phyloP scores from a whole-genome alignment of 2,888 invertebrate species.

The Cheilosia variabilis region DNA sequence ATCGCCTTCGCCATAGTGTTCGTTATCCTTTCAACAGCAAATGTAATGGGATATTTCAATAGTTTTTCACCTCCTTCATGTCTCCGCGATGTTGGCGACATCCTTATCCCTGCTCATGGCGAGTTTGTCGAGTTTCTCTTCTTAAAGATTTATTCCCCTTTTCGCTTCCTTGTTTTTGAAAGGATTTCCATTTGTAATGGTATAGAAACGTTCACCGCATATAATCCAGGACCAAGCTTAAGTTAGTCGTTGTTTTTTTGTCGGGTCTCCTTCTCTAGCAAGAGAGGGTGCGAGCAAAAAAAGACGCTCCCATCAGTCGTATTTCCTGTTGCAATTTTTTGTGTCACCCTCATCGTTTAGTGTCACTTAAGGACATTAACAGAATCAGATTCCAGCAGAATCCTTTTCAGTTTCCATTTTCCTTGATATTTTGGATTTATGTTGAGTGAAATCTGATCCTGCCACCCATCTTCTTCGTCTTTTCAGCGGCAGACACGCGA shows the following conservation, averaged over 20 bases:
- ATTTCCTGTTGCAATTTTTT: constrained; percentile 53
- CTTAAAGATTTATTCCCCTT: constrained; percentile 66
- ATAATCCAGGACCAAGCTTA: constrained; percentile 67
- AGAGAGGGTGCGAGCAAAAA: constrained; percentile 1
- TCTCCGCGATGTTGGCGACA: constrained; percentile 35
- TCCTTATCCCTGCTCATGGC: constrained; percentile 52
- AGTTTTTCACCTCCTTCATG: constrained; percentile 47
- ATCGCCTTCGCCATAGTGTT: constrained; percentile 53
- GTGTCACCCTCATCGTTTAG: constrained; percentile 72
- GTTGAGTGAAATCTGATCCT: constrained; percentile 62
- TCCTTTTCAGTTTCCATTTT: constrained; percentile 62
- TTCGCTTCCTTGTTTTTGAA: constrained; percentile 67
- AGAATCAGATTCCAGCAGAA: constrained; percentile 66
- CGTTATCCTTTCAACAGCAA: constrained; percentile 67
- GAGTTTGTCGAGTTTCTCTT: constrained; percentile 53
- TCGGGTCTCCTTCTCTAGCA: not conserved
- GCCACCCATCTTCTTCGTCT: constrained; percentile 21
- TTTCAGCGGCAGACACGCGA: constrained; percentile 11
- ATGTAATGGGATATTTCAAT: constrained; percentile 72
- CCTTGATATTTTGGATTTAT: constrained; percentile 63
- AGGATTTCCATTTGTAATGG: constrained; percentile 61
- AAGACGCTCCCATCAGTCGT: constrained; percentile 59
- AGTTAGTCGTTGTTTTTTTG: constrained; percentile 44
- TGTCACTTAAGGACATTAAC: constrained; percentile 73
- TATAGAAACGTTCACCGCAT: constrained; percentile 48